These are phyloP conservation scores for Brachystomella parvula DNA, from an alignment of 1,140 invertebrate species.

Conservation along the genomic window DNA sequence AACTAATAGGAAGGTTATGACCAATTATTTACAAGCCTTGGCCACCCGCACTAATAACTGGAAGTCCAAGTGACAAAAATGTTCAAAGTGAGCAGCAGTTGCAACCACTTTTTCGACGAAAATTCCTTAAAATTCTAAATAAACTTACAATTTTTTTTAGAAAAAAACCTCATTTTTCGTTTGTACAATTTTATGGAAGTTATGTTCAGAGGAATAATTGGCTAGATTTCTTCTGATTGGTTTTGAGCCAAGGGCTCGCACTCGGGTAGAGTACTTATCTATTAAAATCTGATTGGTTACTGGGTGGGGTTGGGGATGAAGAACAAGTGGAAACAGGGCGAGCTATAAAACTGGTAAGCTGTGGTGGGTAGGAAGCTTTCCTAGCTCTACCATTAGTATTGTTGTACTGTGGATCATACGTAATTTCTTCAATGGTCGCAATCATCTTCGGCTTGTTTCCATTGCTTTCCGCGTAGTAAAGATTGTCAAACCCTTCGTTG, in stretches of 20 bases:
- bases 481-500: constrained; percentile 28
- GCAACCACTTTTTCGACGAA: background rate
- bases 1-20: too few species aligned
- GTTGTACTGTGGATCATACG: constrained; percentile 10
- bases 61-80: background rate
- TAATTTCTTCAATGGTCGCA: constrained; percentile 34
- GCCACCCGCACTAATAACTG: too few species aligned
- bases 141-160: background rate
- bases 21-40: too few species aligned
- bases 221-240: too few species aligned
- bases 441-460: constrained; percentile 28
- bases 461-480: constrained; percentile 19
- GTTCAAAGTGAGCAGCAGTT: background rate
- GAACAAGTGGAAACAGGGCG: background rate
- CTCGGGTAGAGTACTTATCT: background rate
- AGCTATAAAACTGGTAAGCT: constrained; percentile 15
- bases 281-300: background rate
- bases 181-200: background rate
- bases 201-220: background rate
- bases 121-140: background rate
- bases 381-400: background rate
- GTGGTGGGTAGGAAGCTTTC: background rate
- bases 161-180: background rate
- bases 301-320: background rate
- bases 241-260: background rate